These are phyloP conservation scores for Rapana venosa DNA, from an alignment of 2,888 invertebrate genomes.

Conservation along the genomic window DNA sequence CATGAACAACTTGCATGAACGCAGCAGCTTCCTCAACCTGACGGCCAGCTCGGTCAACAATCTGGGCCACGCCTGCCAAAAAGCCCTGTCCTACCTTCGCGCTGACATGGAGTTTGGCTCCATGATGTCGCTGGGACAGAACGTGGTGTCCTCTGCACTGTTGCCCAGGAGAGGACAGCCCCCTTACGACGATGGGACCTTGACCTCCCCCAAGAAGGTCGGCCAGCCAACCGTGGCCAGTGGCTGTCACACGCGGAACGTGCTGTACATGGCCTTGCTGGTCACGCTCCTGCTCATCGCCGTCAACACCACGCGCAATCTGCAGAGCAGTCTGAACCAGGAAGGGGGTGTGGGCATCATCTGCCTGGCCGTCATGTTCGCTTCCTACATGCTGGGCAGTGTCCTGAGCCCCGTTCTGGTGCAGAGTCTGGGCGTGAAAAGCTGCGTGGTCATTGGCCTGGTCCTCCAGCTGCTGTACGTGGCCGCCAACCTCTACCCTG, in stretches of 20 bases:
- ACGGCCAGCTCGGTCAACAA: constrained; percentile 38
- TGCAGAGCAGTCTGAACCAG: constrained; percentile 75
- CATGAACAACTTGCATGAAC: constrained; percentile 49
- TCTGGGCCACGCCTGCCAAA: constrained; percentile 50
- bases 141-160: not conserved
- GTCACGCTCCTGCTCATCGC: constrained; percentile 70
- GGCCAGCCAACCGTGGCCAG: constrained; percentile 41
- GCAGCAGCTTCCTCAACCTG: constrained; percentile 47
- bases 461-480: constrained; percentile 67
- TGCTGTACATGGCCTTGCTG: constrained; percentile 67
- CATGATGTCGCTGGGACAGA: constrained; percentile 39
- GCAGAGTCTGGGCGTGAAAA: constrained; percentile 68
- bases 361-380: constrained; percentile 68
- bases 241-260: constrained; percentile 67
- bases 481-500: constrained; percentile 70
- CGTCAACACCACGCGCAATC: constrained; percentile 71
- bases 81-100: constrained; percentile 48
- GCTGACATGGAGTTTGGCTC: constrained; percentile 52
- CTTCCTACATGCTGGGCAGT: constrained; percentile 71
- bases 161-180: not conserved
- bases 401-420: constrained; percentile 73
- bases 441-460: constrained; percentile 59
- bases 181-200: constrained; percentile 11
- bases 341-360: constrained; percentile 72
- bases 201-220: constrained; percentile 7